phyloP scores from a whole-genome alignment of 30 jellyfish, hydroid and myxozoan species.

The Phacellophora camtschatica region DNA sequence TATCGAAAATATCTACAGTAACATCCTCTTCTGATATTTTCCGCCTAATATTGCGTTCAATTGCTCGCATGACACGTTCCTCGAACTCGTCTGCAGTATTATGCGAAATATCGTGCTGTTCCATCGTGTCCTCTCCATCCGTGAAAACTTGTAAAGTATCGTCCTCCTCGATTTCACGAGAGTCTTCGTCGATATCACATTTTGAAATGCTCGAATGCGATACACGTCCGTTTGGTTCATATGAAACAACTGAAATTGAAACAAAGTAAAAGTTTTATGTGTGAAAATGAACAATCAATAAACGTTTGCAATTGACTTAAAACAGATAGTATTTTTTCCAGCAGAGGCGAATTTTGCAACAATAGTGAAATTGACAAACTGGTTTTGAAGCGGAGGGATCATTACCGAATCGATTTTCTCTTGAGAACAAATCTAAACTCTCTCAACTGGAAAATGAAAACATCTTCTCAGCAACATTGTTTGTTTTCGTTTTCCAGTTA shows the following conservation, averaged over 20 bases:
- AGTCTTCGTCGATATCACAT: not conserved
- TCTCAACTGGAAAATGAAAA: too few relatives aligned
- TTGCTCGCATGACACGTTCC: constrained; percentile 66
- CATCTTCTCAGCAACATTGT: too few relatives aligned
- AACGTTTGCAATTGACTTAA: too few relatives aligned
- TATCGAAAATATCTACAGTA: constrained; percentile 47
- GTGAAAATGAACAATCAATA: too few relatives aligned
- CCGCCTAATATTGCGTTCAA: constrained; percentile 48
- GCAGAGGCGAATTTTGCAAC: too few relatives aligned
- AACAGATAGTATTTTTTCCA: too few relatives aligned
- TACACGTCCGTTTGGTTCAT: constrained; percentile 17
- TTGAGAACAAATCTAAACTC: too few relatives aligned
- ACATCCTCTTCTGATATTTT: constrained; percentile 57
- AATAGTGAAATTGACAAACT: too few relatives aligned
- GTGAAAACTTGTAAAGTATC: not conserved
- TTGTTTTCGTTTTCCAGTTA: too few relatives aligned
- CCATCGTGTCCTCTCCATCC: constrained; percentile 1
- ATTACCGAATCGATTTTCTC: too few relatives aligned
- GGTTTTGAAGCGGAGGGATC: too few relatives aligned
- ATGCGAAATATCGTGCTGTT: not conserved
- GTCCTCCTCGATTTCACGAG: not conserved
- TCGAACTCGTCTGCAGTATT: constrained; percentile 66
- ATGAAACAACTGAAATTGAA: constrained; percentile 21
- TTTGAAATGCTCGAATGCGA: constrained; percentile 15
- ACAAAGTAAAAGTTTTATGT: too few relatives aligned